phyloP scores from a whole-genome alignment of 2,888 invertebrate genomes.

The Geophilus truncorum region DNA sequence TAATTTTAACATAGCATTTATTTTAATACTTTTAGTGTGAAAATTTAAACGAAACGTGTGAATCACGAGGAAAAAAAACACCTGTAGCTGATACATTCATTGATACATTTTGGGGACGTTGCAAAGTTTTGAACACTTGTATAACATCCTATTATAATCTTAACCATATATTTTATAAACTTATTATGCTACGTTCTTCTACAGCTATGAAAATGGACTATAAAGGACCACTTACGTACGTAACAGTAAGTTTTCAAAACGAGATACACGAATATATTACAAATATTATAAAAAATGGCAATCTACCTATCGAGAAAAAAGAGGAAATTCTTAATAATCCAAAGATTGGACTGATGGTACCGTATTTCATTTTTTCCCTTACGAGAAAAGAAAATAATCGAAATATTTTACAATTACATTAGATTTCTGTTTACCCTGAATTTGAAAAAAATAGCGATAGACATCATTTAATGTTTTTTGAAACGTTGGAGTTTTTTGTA shows the following conservation, averaged over 20 bases:
- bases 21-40: neutral
- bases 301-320: no score
- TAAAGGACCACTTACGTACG: neutral
- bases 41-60: neutral
- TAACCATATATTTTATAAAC: no score
- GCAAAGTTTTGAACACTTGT: neutral
- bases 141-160: neutral
- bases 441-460: neutral
- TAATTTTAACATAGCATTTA: no score
- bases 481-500: neutral
- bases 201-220: neutral
- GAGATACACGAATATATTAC: neutral
- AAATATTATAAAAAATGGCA: no score
- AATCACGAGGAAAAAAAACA: neutral
- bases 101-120: neutral
- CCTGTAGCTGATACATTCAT: neutral
- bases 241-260: neutral
- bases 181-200: no score
- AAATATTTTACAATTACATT: no score
- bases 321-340: neutral
- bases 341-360: neutral
- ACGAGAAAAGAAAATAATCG: no score
- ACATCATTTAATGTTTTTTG: neutral
- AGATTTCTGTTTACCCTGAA: no score
- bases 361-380: neutral